Percentiles rank a stretch among this genome's conserved stretches.
phyloP scores from a whole-genome alignment of 2,888 invertebrate genomes.

The Tetramorium bicarinatum region DNA sequence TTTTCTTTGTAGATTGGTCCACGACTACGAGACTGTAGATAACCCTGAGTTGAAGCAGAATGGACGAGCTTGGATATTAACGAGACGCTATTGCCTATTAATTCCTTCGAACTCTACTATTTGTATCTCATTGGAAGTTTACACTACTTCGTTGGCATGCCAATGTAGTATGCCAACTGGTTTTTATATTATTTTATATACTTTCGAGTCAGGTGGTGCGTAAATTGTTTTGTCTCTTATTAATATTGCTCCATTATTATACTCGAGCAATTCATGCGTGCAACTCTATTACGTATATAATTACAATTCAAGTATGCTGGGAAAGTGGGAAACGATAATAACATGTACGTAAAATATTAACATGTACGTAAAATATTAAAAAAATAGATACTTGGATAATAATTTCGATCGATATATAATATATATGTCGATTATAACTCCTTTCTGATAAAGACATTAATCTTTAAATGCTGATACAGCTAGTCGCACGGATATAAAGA shows the following conservation, averaged over 20 bases:
- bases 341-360: not conserved
- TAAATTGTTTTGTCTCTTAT: slow-evolving; percentile 25
- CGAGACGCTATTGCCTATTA: slow-evolving; percentile 68
- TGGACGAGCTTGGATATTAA: slow-evolving; percentile 65
- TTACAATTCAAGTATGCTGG: slow-evolving; percentile 2
- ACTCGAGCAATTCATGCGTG: not conserved
- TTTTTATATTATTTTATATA: not conserved
- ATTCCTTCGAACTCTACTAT: slow-evolving; percentile 53
- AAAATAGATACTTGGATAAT: not conserved
- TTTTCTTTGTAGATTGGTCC: slow-evolving; percentile 60
- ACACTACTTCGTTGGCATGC: not conserved
- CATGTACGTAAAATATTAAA: no score
- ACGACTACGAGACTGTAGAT: slow-evolving; percentile 44
- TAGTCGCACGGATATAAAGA: slow-evolving; percentile 23
- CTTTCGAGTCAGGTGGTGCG: not conserved
- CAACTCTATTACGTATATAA: slow-evolving; percentile 4
- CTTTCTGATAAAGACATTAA: slow-evolving; percentile 20
- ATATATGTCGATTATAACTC: not conserved
- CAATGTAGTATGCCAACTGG: not conserved
- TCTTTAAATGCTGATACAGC: not conserved
- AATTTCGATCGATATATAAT: not conserved
- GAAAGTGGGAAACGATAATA: not conserved
- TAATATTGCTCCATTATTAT: slow-evolving; percentile 9
- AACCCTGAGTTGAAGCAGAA: slow-evolving; percentile 46
- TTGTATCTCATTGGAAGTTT: slow-evolving; percentile 46